A percentile compares a stretch with the other conserved stretches of the same genome.
Evolutionary conservation across 2,797 vertebrate species (phyloP).

Genomic region (Odontamblyopus lacepedii): DNA sequence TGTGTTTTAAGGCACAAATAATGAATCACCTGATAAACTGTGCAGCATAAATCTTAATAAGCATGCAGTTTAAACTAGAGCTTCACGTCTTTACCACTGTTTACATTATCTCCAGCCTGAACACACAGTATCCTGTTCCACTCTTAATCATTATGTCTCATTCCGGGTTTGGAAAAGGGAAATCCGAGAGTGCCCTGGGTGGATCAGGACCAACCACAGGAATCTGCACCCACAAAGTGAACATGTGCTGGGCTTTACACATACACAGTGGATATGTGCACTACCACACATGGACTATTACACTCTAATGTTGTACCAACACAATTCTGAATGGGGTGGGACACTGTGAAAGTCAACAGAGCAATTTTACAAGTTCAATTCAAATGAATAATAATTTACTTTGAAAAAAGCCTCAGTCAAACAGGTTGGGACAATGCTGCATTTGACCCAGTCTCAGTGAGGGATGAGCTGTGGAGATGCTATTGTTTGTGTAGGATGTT

Average conservation of each 20-base stretch:
- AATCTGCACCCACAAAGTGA: conserved; percentile 34
- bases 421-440: too few species aligned
- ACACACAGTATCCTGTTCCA: conserved; percentile 65
- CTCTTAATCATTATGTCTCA: conserved; percentile 65
- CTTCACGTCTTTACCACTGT: conserved; percentile 45
- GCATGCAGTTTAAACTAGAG: conserved; percentile 50
- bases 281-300: conserved; percentile 7
- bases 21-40: conserved; percentile 45
- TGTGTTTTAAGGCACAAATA: conserved; percentile 20
- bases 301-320: conserved; percentile 2
- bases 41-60: conserved; percentile 59
- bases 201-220: conserved; percentile 46
- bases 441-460: too few species aligned
- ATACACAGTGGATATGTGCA: neutral
- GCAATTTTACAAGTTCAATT: neutral
- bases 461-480: too few species aligned
- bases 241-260: conserved; percentile 20
- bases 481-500: too few species aligned
- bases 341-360: neutral
- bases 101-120: conserved; percentile 62
- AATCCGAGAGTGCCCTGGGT: conserved; percentile 42
- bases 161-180: conserved; percentile 51
- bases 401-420: too few species aligned
- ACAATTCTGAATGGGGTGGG: neutral
- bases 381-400: neutral